Evolutionary conservation across 1,140 invertebrate species (phyloP), one percentile per base, ranked within the genome.

Genomic region (Saccostrea glomerata): DNA sequence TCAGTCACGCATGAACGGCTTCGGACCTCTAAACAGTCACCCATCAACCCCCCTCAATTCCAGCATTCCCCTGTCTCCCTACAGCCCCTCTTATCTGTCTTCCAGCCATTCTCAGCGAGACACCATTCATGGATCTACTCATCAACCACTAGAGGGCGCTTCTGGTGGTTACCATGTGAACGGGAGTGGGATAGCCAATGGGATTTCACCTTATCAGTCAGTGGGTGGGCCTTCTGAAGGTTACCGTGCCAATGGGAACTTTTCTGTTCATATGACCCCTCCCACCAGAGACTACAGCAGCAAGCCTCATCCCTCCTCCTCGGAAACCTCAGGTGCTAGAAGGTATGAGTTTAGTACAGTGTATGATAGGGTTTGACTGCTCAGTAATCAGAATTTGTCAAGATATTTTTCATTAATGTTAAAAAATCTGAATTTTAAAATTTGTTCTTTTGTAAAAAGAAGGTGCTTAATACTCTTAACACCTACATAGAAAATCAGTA

Each of bases 251-350:
- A 73, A 25, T 40, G 60, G 40, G 55, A 77, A 77, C n/a, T 36
- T 58, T 13, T 77, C 84, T 60, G 87, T 88, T 55, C 89, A 86
- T 55, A 89, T 84, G 25, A 92, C 91, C 23, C 91, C 90, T 13
- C 89, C 91, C 36, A 91, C 90, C 9, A 90, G 90, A 86, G 92
- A 92, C 70, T 89, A 90, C 36, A 92, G 87, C 83, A 87, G 60
- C 58, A 87, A 70, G 66, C 70, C 25, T 13, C 88, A 89, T 85
- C 89, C 15, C 87, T 85, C 83, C 87, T 85, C 83, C 36, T 77
- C 88, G 2, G 88, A 86, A 87, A 90, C 84, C 55, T 91, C 91
- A 82, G 91, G 92, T 92, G 92, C 92, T 92, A 92, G 92, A 91
- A 91, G 92, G 92, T 92, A 82, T 77, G 66, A 1, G 2, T 11